Conservation (phyloP, 2,113 vertebrate species). For the Petromus typicus region DNA sequence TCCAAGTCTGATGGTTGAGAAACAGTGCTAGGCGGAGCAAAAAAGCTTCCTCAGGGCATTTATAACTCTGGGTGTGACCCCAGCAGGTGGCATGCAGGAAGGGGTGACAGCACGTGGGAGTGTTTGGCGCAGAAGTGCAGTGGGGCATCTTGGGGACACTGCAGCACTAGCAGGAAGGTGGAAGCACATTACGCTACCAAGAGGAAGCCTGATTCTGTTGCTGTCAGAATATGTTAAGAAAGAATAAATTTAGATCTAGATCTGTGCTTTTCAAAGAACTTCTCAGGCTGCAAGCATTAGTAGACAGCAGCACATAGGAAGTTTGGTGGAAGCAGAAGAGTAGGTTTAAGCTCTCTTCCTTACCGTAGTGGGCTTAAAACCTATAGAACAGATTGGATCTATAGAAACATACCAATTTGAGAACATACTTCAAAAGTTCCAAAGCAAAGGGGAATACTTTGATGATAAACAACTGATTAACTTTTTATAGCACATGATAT, state of each 20-base stretch:
- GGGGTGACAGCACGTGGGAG: not conserved
- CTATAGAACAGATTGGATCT: not conserved
- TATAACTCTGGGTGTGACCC: not conserved
- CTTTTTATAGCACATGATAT: not conserved
- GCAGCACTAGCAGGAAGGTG: not conserved
- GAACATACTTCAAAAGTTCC: not conserved
- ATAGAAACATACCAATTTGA: not conserved
- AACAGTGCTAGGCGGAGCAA: not conserved
- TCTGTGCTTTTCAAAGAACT: slow-evolving; percentile 5
- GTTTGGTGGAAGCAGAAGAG: not conserved
- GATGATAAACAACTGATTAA: not conserved
- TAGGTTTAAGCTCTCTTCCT: not conserved
- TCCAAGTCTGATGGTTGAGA: not conserved
- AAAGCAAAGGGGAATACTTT: not conserved
- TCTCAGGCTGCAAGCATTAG: not conserved
- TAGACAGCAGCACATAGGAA: not conserved
- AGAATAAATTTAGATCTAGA: slow-evolving; percentile 30
- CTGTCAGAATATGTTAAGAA: not conserved
- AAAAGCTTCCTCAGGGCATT: not conserved
- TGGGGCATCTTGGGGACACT: not conserved
- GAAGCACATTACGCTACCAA: slow-evolving; percentile 34
- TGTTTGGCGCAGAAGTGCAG: not conserved
- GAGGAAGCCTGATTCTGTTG: not conserved
- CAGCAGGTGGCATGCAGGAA: slow-evolving; percentile 6
- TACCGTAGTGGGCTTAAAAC: not conserved